Base-by-base conservation (phyloP, 2,113 vertebrate genomes). In the Bothrops jararaca region DNA sequence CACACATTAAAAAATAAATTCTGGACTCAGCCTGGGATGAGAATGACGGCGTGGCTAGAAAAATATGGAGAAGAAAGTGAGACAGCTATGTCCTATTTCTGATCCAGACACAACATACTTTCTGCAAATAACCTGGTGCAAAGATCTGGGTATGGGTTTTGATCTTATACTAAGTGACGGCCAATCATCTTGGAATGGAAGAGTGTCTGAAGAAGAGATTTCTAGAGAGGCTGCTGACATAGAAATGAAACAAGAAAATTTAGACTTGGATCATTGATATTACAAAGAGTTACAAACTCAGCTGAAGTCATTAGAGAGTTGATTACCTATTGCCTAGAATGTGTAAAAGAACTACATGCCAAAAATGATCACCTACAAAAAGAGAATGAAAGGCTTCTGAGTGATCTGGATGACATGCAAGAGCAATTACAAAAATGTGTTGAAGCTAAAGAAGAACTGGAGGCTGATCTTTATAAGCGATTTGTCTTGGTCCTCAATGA, bases 401-500 rank as follows among this genome's bases (percentile, higher is more conserved):
- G 94, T 53, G 95, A 97, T 89, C 98, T 98, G 96, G 97, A 93
- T 0, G 96, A 97, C 0, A 93, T 97, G 74, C 97, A 98, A 86
- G 92, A 92, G 93, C 96, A 98, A 92, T 96, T 99, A 95, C 97
- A 98, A 96, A 97, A 97, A 95, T 98, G 97, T 29, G 98, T 99
- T 92, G 96, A 95, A 93, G 97, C 97, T 53, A 99, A 99, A 92
- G 98, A 98, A 94, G 85, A 90, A 4, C 86, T 98, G 91, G 98
- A 99, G 93, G 94, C 92, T 91, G 96, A 98, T 56, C 97, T 99
- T 88, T 99, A 99, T 95, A 97, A 97, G 24, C 96, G 97, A n/a
- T 99, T 99, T 96, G 93, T 98, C 94, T 93, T 98, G 96, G 98
- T 99, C 91, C 96, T 99, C 89, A 99, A 99, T 95, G 98, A 99